Evolutionary conservation across 2,113 vertebrate genomes (phyloP).

Genomic region (Mystacornis crossleyi): DNA sequence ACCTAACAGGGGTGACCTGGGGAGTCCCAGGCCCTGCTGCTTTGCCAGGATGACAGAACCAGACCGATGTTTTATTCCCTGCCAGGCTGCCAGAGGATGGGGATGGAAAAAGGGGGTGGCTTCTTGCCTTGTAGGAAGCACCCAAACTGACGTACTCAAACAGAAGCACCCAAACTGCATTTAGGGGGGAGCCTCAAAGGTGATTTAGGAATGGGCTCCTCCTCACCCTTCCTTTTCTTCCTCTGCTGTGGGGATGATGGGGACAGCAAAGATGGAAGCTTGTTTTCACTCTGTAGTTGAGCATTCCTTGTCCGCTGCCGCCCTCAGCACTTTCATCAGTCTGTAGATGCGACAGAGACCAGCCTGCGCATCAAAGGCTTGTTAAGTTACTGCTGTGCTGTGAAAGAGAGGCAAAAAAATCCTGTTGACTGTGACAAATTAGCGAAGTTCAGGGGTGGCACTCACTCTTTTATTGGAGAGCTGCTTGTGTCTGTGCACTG

Average conservation of each 20-base stretch:
- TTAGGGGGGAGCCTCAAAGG: neutral
- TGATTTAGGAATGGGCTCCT: neutral
- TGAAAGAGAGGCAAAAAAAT: slow-evolving; percentile 56
- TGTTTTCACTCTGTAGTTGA: neutral
- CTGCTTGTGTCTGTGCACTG: slow-evolving; percentile 34
- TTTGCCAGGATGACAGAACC: neutral
- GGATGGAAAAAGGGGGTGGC: neutral
- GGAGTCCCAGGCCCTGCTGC: neutral
- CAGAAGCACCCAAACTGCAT: neutral
- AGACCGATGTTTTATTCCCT: neutral
- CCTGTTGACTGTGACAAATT: slow-evolving; percentile 66
- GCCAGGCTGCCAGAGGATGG: neutral
- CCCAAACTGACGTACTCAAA: neutral
- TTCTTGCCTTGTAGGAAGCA: neutral
- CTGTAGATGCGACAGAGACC: neutral
- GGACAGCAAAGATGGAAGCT: neutral
- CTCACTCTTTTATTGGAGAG: slow-evolving; percentile 50
- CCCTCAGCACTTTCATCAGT: slow-evolving; percentile 19
- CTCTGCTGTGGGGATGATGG: neutral
- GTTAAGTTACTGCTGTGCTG: slow-evolving; percentile 55
- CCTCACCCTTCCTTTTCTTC: neutral
- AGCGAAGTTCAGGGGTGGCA: slow-evolving; percentile 51
- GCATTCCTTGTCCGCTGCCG: neutral
- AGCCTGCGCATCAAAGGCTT: slow-evolving; percentile 34
- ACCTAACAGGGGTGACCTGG: neutral